Evolutionary conservation across 2,113 vertebrate genomes (phyloP).

Genomic region (Callopanchax toddi): DNA sequence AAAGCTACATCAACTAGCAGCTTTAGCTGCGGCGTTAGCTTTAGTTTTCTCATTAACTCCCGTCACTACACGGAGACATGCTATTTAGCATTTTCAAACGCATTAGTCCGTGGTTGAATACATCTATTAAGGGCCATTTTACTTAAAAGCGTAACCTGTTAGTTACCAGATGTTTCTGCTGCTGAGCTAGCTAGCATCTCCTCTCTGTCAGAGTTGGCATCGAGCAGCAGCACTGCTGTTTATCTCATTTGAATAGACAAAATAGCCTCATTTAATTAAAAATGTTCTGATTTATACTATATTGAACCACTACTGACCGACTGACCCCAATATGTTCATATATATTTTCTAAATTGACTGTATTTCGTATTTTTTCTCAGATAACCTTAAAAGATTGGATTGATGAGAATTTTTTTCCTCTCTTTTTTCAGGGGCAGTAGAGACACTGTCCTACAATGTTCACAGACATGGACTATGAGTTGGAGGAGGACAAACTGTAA

Average conservation of each 20-base stretch:
- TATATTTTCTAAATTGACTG: no score
- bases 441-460: constrained; percentile 80
- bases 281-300: no score
- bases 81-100: rapidly evolving
- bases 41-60: not conserved
- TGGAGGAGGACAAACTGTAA: constrained; percentile 98
- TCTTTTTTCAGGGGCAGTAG: constrained; percentile 25
- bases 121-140: not conserved
- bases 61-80: not conserved
- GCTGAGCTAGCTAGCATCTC: not conserved
- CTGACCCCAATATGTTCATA: no score
- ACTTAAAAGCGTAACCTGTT: not conserved
- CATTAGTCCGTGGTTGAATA: not conserved
- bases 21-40: constrained; percentile 22
- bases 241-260: not conserved
- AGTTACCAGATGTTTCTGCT: constrained; percentile 43
- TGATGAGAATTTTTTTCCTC: no score
- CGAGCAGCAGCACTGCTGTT: no score
- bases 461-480: constrained; percentile 94
- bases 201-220: not conserved
- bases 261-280: no score
- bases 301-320: no score
- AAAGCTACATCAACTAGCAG: constrained; percentile 26
- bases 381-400: no score
- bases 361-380: no score